These are phyloP conservation scores for Phataginus tricuspis DNA, from an alignment of 2,797 vertebrate species.

Conservation along the genomic window DNA sequence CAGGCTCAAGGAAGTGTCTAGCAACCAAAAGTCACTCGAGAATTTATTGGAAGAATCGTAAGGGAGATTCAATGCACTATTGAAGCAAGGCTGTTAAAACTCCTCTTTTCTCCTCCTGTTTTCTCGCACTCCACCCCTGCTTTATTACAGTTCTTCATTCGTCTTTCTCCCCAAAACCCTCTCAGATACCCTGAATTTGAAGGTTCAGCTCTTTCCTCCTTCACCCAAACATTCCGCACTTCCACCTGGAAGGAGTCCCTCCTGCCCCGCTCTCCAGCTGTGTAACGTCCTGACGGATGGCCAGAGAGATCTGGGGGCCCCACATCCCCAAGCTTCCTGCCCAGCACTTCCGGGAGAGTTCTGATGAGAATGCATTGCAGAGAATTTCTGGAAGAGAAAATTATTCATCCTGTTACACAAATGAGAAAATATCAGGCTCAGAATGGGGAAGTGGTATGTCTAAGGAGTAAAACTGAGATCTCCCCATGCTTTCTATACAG, in stretches of 20 bases:
- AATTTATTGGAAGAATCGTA: neutral
- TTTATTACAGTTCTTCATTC: neutral
- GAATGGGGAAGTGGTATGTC: neutral
- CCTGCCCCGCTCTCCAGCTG: neutral
- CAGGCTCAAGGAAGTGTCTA: neutral
- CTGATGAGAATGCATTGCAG: neutral
- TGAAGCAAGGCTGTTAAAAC: neutral
- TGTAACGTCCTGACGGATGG: neutral
- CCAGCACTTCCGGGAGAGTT: neutral
- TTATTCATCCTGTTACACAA: neutral
- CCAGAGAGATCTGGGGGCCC: no score
- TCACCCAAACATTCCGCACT: neutral
- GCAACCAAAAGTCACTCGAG: neutral
- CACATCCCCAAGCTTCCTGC: neutral
- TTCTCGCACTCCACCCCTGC: neutral
- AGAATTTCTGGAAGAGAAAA: neutral
- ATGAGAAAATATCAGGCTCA: neutral
- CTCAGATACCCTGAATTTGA: neutral
- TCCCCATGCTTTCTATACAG: neutral
- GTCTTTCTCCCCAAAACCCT: neutral
- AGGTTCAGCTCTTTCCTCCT: neutral
- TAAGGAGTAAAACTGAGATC: neutral
- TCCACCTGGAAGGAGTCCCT: neutral
- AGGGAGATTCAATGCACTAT: neutral
- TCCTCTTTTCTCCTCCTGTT: neutral